These are phyloP conservation scores for Aythya fuligula DNA, from an alignment of 2,797 vertebrate genomes.

Conservation along the genomic window DNA sequence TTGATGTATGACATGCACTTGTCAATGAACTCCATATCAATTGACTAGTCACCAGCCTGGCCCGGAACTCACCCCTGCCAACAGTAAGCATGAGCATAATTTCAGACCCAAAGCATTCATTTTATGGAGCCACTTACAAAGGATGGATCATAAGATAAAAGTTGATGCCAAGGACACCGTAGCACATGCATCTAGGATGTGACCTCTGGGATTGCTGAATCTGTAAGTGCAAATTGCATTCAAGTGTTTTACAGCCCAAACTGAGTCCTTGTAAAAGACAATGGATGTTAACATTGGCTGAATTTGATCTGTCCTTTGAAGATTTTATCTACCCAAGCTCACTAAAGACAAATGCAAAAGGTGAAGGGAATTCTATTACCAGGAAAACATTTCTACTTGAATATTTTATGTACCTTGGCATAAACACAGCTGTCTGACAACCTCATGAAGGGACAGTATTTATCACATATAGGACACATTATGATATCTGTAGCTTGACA, in stretches of 20 bases:
- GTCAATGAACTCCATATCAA: background rate
- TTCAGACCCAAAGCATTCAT: background rate
- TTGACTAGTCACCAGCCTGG: background rate
- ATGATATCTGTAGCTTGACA: conserved; percentile 91
- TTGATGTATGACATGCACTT: background rate
- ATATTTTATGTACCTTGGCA: conserved; percentile 86
- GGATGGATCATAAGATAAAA: background rate
- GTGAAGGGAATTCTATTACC: background rate
- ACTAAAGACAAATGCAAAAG: background rate
- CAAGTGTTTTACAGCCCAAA: background rate
- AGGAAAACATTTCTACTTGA: background rate
- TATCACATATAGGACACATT: conserved; percentile 95
- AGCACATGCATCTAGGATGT: background rate
- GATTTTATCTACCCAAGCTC: background rate
- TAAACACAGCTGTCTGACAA: conserved; percentile 94
- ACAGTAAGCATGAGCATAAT: background rate
- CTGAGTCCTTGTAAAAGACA: background rate
- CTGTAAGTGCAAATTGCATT: background rate
- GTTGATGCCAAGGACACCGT: background rate
- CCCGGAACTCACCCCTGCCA: background rate
- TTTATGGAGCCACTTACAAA: background rate
- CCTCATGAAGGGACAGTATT: conserved; percentile 92
- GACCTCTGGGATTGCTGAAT: background rate
- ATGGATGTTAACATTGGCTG: background rate
- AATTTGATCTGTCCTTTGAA: background rate